A percentile compares a stretch with the other conserved stretches of the same genome.
Evolutionary conservation across 2,113 vertebrate species (phyloP).

Genomic region (Synodontis membranacea): DNA sequence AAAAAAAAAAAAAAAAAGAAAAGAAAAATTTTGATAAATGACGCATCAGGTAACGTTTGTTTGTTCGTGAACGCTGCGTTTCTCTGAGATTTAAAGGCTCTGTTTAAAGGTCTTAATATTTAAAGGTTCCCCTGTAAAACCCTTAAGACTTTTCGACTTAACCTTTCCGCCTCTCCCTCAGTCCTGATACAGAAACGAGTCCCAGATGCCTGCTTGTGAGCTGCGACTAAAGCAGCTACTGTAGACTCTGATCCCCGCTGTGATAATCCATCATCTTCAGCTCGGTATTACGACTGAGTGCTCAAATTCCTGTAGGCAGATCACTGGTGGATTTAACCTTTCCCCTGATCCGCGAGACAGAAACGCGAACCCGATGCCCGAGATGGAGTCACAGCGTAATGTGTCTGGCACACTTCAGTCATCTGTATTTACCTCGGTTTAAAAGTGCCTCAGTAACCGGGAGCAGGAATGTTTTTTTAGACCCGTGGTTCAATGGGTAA

Average conservation of each 20-base stretch:
- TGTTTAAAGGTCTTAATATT: neutral
- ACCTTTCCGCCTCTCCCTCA: too few species aligned
- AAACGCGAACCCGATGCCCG: constrained; percentile 55
- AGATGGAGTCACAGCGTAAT: constrained; percentile 25
- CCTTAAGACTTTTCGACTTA: neutral
- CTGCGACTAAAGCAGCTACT: neutral
- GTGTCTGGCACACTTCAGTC: neutral
- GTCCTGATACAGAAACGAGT: neutral
- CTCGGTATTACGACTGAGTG: neutral
- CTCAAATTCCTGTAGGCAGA: constrained; percentile 11
- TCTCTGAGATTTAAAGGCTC: neutral
- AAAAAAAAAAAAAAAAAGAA: too few species aligned
- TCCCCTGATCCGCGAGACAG: constrained; percentile 56
- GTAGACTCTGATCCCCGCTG: neutral
- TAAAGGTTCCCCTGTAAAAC: neutral
- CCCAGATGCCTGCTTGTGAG: neutral
- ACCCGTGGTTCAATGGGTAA: neutral
- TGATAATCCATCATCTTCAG: constrained; percentile 14
- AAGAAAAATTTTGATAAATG: too few species aligned
- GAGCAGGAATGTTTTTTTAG: neutral
- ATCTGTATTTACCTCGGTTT: neutral
- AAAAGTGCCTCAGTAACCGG: neutral
- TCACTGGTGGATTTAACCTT: constrained; percentile 61
- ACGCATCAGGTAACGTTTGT: too few species aligned
- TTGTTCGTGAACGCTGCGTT: too few species aligned